These are phyloP conservation scores for Carollia perspicillata DNA, from an alignment of 2,113 vertebrate genomes.

Conservation along the genomic window DNA sequence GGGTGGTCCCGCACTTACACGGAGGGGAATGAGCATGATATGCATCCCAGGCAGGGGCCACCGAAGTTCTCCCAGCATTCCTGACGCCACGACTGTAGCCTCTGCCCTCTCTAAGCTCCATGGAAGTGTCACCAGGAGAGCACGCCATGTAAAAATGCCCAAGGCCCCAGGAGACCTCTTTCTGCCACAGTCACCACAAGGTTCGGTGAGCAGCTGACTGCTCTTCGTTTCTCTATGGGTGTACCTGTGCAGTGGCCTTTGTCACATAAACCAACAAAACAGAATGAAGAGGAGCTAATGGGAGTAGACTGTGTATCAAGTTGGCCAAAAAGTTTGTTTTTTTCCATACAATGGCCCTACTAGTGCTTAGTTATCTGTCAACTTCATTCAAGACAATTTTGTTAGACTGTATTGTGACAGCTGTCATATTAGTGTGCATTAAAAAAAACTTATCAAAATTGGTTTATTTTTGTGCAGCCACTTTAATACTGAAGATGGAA, in stretches of 20 bases:
- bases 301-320: too few species aligned
- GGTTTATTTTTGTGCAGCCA: too few species aligned
- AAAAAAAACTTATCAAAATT: too few species aligned
- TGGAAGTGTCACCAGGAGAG: accelerated
- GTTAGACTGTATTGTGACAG: too few species aligned
- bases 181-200: not conserved
- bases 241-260: not conserved
- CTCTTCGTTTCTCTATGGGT: not conserved
- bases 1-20: not conserved
- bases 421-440: too few species aligned
- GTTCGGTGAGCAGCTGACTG: not conserved
- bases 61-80: not conserved
- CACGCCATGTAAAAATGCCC: not conserved
- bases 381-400: too few species aligned
- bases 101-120: not conserved
- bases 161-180: not conserved
- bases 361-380: too few species aligned
- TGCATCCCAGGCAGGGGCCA: not conserved
- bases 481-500: too few species aligned
- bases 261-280: not conserved
- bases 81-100: not conserved
- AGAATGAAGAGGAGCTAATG: not conserved
- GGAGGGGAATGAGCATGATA: not conserved
- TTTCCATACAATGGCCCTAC: too few species aligned
- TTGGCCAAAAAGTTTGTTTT: too few species aligned